Base-by-base conservation (phyloP, 2,797 vertebrate species). In the Psittacula derbiana region DNA sequence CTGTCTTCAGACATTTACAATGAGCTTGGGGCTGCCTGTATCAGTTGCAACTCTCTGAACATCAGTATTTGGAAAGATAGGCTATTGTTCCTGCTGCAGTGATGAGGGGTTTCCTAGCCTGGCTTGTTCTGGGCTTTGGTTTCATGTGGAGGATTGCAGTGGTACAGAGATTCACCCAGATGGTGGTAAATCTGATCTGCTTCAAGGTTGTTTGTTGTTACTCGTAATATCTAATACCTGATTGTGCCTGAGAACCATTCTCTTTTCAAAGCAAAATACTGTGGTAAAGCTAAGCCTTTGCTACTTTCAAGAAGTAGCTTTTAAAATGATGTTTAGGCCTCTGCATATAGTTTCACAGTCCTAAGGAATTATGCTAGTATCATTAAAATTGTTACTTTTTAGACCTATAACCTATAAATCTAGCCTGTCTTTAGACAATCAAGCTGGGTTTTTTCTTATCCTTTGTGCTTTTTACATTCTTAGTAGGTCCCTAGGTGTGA, bases 391-490 rank as follows among this genome's bases (percentile, higher is more conserved):
- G 4, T 25, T 80, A 20, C 10, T 90, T 74, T 74, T 65, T 49
- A 46, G 15, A 57, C 33, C 33, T 70, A 61, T 87, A 70, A 57
- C 33, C 33, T 70, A 61, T 89, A 70, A 78, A 49, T 11, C 20
- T 43, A 46, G 10, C 5, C 24, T 71, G 6, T 60, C 18, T 69
- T 90, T 61, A 40, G 23, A 69, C 12, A 25, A 46, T 86, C 11
- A 78, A 4, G 24, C 3, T 69, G 16, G 6, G 0, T 0, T 19
- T 30, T 69, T 80, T 76, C 66, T 0, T 0, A n/a, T 23, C 18
- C 4, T 1, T 81, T 23, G 17, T n/a, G 10, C 4, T 72, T 88
- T 88, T 72, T n/a, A 33, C 5, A 4, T 55, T 40, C 5, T 41
- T 76, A 73, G 30, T 60, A 50, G 46, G 14, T 70, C 6, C 57